Base-by-base conservation (phyloP, 2,888 invertebrate genomes). In the Tanytarsus gracilentus region DNA sequence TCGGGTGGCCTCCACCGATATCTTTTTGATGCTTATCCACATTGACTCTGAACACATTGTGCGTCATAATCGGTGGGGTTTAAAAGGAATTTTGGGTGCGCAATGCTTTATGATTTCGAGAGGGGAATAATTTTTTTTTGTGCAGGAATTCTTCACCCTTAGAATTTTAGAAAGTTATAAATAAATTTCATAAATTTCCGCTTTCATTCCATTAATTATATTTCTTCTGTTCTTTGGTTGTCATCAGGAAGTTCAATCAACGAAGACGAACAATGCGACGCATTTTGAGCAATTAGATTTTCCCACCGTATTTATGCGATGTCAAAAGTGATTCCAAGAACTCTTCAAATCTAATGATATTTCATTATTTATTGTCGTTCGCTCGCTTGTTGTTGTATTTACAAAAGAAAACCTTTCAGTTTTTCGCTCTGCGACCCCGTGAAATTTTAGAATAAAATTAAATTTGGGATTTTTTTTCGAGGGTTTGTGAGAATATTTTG, bases 221-320 rank as follows among this genome's bases (percentile, higher is more conserved):
- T 9, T 14, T 33, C 14, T 4, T 33, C n/a, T 33, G 14, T 14
- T 14, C 7, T 16, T 40, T 18, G 21, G 21, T 44, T 44, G 53
- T 30, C 58, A 58, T 58, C 44, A 58, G 58, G 58, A 58, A 58
- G 58, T 58, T 58, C 58, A 58, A 55, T 55, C 55, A 55, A 55
- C 55, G 55, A 39, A 39, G n/a, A 39, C 55, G 40, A 39, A 44
- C 25, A 48, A 58, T 48, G 40, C 56, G 29, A 56, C n/a, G n/a
- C n/a, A n/a, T n/a, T n/a, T n/a, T n/a, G n/a, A 56, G 44, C 27
- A 56, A 56, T 44, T 25, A 25, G 27, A 56, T 27, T 56, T 53
- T 56, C 56, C 56, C 56, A 56, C 27, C 56, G 27, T 25, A 16
- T 23, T 14, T n/a, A 40, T 33, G 9, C 9, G n/a, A 33, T 40